phyloP scores from a whole-genome alignment of 2,797 vertebrate genomes.

The Bryconaethiops microstoma region DNA sequence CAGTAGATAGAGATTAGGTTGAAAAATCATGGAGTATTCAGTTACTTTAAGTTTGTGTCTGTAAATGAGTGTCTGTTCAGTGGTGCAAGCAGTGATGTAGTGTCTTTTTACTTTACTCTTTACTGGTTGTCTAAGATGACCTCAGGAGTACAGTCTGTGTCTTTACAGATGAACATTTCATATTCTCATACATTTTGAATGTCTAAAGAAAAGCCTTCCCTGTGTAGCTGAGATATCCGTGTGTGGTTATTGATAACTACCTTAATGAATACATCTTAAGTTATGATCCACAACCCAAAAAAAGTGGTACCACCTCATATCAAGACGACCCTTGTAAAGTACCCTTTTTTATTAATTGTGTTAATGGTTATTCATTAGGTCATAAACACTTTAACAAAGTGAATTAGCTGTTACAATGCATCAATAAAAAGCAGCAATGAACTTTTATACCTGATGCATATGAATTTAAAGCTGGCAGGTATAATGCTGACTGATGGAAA shows the following conservation, averaged over 20 bases:
- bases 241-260: neutral
- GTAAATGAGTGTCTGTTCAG: neutral
- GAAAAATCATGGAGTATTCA: neutral
- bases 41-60: neutral
- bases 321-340: too few relatives aligned
- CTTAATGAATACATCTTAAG: neutral
- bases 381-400: too few relatives aligned
- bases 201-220: neutral
- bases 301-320: too few relatives aligned
- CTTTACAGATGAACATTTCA: neutral
- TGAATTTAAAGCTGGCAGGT: too few relatives aligned
- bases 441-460: too few relatives aligned
- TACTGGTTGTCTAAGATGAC: slow-evolving; percentile 1
- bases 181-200: neutral
- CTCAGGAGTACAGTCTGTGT: slow-evolving; percentile 8
- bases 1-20: neutral
- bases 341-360: too few relatives aligned
- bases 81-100: neutral
- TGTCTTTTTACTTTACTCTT: too few relatives aligned
- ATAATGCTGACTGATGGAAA: too few relatives aligned
- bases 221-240: neutral
- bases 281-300: too few relatives aligned
- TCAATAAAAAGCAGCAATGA: too few relatives aligned
- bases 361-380: too few relatives aligned
- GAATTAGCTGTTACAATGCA: too few relatives aligned